These are phyloP conservation scores for Andrena praecox DNA, from an alignment of 2,888 invertebrate genomes.

Conservation along the genomic window DNA sequence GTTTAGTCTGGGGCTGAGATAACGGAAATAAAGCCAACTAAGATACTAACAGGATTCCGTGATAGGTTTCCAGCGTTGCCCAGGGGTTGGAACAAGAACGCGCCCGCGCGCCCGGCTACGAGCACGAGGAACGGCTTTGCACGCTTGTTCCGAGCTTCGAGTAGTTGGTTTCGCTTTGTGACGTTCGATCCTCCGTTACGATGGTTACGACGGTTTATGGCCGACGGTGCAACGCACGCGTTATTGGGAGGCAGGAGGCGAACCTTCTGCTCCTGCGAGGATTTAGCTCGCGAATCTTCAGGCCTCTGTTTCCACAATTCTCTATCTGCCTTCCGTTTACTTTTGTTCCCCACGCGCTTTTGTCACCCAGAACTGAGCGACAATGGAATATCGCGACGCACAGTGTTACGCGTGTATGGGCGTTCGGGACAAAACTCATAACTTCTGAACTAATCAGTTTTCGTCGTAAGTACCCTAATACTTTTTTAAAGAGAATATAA, in stretches of 20 bases:
- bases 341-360: not conserved
- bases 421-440: too few species aligned
- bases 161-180: conserved; percentile 72
- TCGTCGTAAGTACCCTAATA: too few species aligned
- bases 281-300: not conserved
- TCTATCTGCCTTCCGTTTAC: not conserved
- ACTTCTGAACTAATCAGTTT: too few species aligned
- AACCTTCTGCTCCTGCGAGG: conserved; percentile 63
- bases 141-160: conserved; percentile 71
- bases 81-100: conserved; percentile 65
- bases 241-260: conserved; percentile 60
- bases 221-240: conserved; percentile 67
- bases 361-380: too few species aligned
- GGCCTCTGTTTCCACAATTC: too few species aligned
- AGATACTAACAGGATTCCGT: conserved; percentile 77
- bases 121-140: conserved; percentile 65
- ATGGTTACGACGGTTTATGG: conserved; percentile 76
- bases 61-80: conserved; percentile 72
- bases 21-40: conserved; percentile 72
- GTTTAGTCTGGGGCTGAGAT: conserved; percentile 50
- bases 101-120: conserved; percentile 46
- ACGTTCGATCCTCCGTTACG: conserved; percentile 61
- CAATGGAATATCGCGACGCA: not conserved
- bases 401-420: too few species aligned
- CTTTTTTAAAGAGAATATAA: too few species aligned